phyloP scores from a whole-genome alignment of 2,888 invertebrate genomes.

The Keiferia lycopersicella region DNA sequence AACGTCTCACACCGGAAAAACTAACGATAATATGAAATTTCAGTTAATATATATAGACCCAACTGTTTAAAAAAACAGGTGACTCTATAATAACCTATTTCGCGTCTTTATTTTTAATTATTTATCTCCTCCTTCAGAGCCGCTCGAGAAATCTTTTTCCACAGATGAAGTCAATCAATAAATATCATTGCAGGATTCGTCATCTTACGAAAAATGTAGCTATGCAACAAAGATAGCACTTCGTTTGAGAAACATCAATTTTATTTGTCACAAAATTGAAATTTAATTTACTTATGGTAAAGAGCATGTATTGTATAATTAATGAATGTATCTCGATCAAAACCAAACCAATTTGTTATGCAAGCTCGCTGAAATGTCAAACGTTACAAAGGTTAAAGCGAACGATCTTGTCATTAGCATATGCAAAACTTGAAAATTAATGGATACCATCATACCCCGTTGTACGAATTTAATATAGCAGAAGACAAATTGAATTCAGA shows the following conservation, averaged over 20 bases:
- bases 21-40: no score
- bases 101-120: no score
- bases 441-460: not conserved
- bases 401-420: slow-evolving; percentile 1
- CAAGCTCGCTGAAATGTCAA: slow-evolving; percentile 1
- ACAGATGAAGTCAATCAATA: not conserved
- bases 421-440: slow-evolving; percentile 5
- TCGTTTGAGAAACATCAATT: no score
- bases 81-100: no score
- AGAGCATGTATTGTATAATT: not conserved
- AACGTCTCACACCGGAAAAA: no score
- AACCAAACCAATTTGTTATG: slow-evolving; percentile 3
- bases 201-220: no score
- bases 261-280: no score
- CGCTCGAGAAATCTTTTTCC: not conserved
- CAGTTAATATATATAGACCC: no score
- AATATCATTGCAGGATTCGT: no score
- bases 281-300: not conserved
- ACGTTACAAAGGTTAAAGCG: not conserved
- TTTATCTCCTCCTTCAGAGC: no score
- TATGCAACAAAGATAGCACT: no score
- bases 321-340: slow-evolving; percentile 4
- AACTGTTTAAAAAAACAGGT: no score
- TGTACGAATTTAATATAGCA: not conserved
- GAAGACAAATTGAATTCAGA: not conserved